These are phyloP conservation scores for Emydura subglobosa DNA, from an alignment of 2,113 vertebrate genomes.

Conservation along the genomic window DNA sequence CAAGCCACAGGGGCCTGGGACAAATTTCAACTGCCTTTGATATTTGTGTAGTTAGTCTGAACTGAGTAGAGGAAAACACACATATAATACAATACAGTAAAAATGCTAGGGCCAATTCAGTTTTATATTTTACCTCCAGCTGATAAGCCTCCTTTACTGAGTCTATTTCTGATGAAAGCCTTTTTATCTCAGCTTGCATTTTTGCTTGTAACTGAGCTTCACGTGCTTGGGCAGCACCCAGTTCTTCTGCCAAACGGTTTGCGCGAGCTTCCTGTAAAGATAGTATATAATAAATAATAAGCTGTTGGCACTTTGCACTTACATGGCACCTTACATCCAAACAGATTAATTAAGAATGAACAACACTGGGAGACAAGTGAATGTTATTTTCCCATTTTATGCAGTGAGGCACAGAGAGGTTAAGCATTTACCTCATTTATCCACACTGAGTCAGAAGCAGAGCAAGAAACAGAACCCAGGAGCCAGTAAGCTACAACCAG, in stretches of 20 bases:
- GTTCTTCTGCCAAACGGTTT: constrained; percentile 77
- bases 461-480: neutral
- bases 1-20: neutral
- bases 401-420: neutral
- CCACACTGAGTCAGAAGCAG: neutral
- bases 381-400: neutral
- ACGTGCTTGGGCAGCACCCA: constrained; percentile 79
- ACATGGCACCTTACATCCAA: neutral
- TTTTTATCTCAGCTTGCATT: constrained; percentile 75
- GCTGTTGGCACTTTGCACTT: neutral
- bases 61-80: neutral
- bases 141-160: constrained; percentile 64
- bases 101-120: neutral
- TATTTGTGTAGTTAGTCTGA: neutral
- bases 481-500: neutral
- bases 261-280: constrained; percentile 71
- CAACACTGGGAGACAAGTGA: neutral
- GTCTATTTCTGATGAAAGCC: constrained; percentile 78
- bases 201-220: constrained; percentile 79
- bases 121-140: constrained; percentile 50
- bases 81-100: neutral
- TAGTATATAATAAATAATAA: constrained; percentile 10
- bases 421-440: neutral
- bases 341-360: neutral
- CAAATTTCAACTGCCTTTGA: neutral